Conservation (phyloP, 1,140 invertebrate species). For the Apolygus lucorum region DNA sequence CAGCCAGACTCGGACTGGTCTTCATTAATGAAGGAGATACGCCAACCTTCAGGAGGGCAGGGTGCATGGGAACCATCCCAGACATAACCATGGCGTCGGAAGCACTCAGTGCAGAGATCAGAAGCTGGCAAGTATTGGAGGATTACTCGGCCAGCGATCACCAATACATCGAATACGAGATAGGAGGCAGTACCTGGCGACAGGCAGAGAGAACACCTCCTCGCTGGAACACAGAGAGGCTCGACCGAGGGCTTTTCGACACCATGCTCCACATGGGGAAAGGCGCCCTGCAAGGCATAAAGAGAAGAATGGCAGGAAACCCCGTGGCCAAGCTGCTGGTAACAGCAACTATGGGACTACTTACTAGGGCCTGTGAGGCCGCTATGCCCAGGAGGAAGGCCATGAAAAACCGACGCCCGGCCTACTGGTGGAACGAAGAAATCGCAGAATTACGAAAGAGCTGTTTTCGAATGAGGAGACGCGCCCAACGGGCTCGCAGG, state of each 20-base stretch:
- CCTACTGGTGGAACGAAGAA: conserved; percentile 37
- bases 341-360: not conserved
- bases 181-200: not conserved
- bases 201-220: not conserved
- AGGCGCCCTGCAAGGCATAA: no score
- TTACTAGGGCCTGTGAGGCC: not conserved
- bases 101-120: not conserved
- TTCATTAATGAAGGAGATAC: not conserved
- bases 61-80: not conserved
- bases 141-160: conserved; percentile 3
- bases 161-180: not conserved
- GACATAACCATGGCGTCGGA: not conserved
- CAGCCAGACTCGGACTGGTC: not conserved
- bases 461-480: conserved; percentile 29
- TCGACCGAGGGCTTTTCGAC: not conserved
- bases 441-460: conserved; percentile 31
- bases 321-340: not conserved
- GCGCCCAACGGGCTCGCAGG: not conserved
- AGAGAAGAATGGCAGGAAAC: not conserved
- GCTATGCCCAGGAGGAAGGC: conserved; percentile 1
- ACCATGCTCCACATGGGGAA: not conserved
- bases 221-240: not conserved
- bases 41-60: not conserved
- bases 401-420: not conserved
- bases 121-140: not conserved